A percentile compares a stretch with the other conserved stretches of the same genome.
These are phyloP conservation scores for Paralinhomoeus sp. DNA, from an alignment of 2,888 invertebrate genomes.

Conservation along the genomic window DNA sequence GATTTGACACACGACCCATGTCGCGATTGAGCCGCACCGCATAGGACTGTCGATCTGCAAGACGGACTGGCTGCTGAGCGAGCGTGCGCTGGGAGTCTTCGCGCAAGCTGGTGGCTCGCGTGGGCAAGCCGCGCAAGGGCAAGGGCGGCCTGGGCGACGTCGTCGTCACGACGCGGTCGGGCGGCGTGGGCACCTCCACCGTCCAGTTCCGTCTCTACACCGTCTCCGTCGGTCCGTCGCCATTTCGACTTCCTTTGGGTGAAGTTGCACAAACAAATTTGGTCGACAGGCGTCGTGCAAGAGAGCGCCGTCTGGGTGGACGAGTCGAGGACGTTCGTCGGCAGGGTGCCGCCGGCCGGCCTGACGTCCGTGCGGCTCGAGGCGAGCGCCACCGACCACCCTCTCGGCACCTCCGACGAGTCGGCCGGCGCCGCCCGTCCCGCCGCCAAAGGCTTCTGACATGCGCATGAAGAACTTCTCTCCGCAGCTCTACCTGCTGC, in stretches of 20 bases:
- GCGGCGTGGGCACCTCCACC: conserved; percentile 64
- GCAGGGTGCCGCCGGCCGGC: conserved; percentile 6
- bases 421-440: no score
- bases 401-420: conserved; percentile 71
- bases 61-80: no score
- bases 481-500: conserved; percentile 79
- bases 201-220: conserved; percentile 48
- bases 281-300: conserved; percentile 26
- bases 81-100: conserved; percentile 77
- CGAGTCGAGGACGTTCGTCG: conserved; percentile 44
- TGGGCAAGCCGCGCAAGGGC: no score
- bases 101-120: no score
- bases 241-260: no score
- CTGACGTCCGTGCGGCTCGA: neutral
- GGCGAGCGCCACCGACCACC: conserved; percentile 41
- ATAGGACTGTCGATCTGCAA: no score
- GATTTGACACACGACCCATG: no score
- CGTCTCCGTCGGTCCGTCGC: neutral
- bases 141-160: conserved; percentile 81
- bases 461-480: conserved; percentile 74
- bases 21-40: no score
- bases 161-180: conserved; percentile 59
- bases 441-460: no score
- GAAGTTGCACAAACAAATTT: no score
- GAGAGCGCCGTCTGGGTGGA: conserved; percentile 98